These are phyloP conservation scores for Apogon talboti DNA, from an alignment of 2,797 vertebrate genomes.

Conservation along the genomic window DNA sequence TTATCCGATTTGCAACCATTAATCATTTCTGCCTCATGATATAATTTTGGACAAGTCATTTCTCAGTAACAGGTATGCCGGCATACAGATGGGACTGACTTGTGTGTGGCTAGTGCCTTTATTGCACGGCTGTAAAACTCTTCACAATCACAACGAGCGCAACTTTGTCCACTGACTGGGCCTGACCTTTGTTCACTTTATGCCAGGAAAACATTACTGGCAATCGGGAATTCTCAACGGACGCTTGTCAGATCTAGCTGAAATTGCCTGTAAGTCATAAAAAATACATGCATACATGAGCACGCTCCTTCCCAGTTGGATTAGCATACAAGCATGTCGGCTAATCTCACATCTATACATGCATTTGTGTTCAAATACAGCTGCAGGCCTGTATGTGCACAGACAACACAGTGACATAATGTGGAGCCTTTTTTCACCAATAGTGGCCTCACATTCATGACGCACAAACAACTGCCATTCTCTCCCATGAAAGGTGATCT, in stretches of 20 bases:
- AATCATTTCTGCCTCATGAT: constrained; percentile 76
- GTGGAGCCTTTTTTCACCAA: constrained; percentile 38
- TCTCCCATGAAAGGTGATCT: constrained; percentile 75
- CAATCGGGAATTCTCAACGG: constrained; percentile 32
- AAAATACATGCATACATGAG: constrained; percentile 50
- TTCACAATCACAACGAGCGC: constrained; percentile 24
- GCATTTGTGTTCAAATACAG: constrained; percentile 31
- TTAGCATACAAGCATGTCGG: constrained; percentile 4
- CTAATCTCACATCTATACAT: constrained; percentile 9
- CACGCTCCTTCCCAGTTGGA: neutral
- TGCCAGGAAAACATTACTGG: constrained; percentile 24
- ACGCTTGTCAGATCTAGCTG: constrained; percentile 16
- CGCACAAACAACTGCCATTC: constrained; percentile 59
- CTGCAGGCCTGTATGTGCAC: constrained; percentile 3
- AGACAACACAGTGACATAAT: constrained; percentile 27
- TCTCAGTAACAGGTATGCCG: constrained; percentile 68
- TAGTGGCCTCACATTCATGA: constrained; percentile 38
- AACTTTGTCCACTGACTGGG: constrained; percentile 31
- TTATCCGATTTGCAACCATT: constrained; percentile 77
- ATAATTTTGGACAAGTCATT: constrained; percentile 74
- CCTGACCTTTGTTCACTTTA: constrained; percentile 46
- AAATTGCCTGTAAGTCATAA: constrained; percentile 48
- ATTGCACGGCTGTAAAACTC: constrained; percentile 56
- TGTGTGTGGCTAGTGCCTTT: constrained; percentile 43
- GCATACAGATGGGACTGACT: constrained; percentile 42